Base-by-base conservation (phyloP, 2,797 vertebrate genomes). In the Amniataba percoides region DNA sequence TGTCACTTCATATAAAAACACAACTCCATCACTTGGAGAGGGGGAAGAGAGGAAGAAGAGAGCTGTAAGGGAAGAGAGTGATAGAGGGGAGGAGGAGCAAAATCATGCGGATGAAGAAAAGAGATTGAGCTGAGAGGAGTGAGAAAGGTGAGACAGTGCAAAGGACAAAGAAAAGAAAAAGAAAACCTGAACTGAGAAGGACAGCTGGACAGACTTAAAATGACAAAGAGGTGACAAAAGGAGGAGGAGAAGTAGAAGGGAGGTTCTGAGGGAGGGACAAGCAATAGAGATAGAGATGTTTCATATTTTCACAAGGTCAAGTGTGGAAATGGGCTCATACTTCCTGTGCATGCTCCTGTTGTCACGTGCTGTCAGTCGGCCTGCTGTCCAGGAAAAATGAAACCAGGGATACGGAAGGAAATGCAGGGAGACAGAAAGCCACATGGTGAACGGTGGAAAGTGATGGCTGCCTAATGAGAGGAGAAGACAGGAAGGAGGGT, bases 1-100 rank as follows among this genome's bases (percentile, higher is more conserved):
- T 93, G 94, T 94, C 95, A 93, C 92, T 94, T 93, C 82, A 78
- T 91, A 93, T 95, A 93, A 93, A 93, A 93, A 91, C 80, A 85
- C 85, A 91, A 88, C 91, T 96, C 91, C 90, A 95, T 96, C 95
- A 95, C 84, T 88, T 89, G 70, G 72, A 71, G 71, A 57, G 53
- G 59, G 51, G 58, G 67, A 31, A 59, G 10, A 40, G 39, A 31
- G 67, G 65, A 53, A 34, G 48, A 52, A 68, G 73, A 19, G 61
- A 62, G 27, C 27, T 27, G 27, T 27, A 4, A 27, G 27, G 27
- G 27, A 27, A 27, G 27, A 27, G 27, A 27, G 27, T 27, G 27
- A 27, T 19, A 67, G 49, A 78, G 52, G 52, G 16, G 7, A 78
- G 57, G 31, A 64, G 63, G 46, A 34, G 27, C 31, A 16, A 60